Evolutionary conservation across 2,113 vertebrate species (phyloP).

Genomic region (Carassius carassius): DNA sequence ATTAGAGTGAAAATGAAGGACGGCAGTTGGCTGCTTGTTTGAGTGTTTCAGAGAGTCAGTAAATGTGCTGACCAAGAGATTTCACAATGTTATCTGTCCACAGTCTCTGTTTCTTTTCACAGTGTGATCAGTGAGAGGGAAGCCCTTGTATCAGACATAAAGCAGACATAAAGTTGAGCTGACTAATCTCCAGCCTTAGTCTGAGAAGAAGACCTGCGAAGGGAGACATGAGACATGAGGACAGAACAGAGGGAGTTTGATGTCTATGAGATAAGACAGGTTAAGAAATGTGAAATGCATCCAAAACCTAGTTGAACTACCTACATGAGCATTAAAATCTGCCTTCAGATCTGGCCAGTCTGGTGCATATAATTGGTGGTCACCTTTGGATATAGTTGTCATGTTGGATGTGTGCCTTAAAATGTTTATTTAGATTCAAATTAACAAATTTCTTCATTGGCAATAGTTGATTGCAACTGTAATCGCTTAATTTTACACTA

Average conservation of each 20-base stretch:
- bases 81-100: conserved; percentile 22
- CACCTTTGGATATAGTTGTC: background rate
- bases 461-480: background rate
- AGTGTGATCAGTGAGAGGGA: background rate
- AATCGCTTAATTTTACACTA: background rate
- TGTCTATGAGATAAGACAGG: background rate
- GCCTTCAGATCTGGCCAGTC: background rate
- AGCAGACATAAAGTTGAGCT: background rate
- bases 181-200: background rate
- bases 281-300: background rate
- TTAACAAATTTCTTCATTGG: background rate
- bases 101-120: conserved; percentile 18
- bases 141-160: conserved; percentile 1
- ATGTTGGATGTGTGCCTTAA: background rate
- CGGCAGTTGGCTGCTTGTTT: background rate
- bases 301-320: background rate
- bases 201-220: background rate
- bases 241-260: background rate
- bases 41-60: background rate
- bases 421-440: background rate
- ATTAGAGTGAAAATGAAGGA: background rate
- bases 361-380: background rate
- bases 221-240: background rate
- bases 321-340: background rate
- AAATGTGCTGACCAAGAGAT: conserved; percentile 27